These are phyloP conservation scores for Neolamprologus ventralis DNA, from an alignment of 2,113 vertebrate genomes.

Conservation along the genomic window DNA sequence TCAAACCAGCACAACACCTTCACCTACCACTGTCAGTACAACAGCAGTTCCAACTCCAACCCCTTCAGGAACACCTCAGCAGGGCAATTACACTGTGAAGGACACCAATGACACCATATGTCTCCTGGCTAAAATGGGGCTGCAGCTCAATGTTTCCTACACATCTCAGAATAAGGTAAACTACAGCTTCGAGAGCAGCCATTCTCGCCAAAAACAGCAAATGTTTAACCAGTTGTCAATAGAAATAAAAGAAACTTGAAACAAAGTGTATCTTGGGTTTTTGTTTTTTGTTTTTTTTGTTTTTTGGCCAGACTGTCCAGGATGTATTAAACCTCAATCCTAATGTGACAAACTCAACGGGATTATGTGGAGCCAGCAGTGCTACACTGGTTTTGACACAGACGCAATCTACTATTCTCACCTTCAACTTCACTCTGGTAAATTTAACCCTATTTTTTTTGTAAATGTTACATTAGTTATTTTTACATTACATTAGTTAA, in stretches of 20 bases:
- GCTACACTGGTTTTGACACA: slow-evolving; percentile 68
- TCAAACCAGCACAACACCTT: neutral
- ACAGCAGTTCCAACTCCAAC: slow-evolving; percentile 43
- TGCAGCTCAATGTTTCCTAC: slow-evolving; percentile 84
- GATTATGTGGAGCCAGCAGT: slow-evolving; percentile 61
- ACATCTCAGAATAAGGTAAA: slow-evolving; percentile 65
- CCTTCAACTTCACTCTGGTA: slow-evolving; percentile 76
- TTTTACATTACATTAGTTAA: neutral
- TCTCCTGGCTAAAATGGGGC: slow-evolving; percentile 81
- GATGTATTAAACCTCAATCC: slow-evolving; percentile 76
- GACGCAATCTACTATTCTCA: slow-evolving; percentile 4
- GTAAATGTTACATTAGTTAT: neutral
- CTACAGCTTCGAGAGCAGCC: neutral
- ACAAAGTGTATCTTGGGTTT: neutral
- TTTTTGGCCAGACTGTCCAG: slow-evolving; percentile 54
- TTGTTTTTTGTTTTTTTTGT: neutral
- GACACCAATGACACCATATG: slow-evolving; percentile 70
- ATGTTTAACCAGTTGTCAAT: neutral
- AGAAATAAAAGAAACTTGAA: neutral
- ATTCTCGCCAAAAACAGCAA: neutral
- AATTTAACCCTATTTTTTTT: neutral
- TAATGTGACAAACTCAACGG: slow-evolving; percentile 45
- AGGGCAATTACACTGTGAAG: slow-evolving; percentile 71
- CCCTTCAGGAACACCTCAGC: slow-evolving; percentile 56
- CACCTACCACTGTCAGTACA: slow-evolving; percentile 19